Evolutionary conservation across 2,888 invertebrate species (phyloP).

Genomic region (Apotomis capreana): DNA sequence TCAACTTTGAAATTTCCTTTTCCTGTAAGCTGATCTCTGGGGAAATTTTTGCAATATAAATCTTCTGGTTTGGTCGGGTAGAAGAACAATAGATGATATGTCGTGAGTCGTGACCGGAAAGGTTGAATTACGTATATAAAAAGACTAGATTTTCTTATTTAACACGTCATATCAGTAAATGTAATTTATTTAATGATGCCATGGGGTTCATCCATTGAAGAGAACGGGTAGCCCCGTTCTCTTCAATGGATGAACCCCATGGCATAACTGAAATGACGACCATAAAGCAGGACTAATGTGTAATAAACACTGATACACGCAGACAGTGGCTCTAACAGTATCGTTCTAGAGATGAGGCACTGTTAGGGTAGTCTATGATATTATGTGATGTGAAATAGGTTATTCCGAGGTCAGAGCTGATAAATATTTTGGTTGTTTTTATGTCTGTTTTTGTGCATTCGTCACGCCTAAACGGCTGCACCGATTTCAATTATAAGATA

Average conservation of each 20-base stretch:
- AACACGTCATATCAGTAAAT: too few species aligned
- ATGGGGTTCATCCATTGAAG: neutral
- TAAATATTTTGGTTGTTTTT: too few species aligned
- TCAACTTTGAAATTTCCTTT: constrained; percentile 17
- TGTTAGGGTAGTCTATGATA: constrained; percentile 11
- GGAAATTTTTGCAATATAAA: neutral
- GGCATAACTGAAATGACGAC: constrained; percentile 31
- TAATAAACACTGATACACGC: constrained; percentile 41
- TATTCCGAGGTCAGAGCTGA: too few species aligned
- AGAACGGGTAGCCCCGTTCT: too few species aligned
- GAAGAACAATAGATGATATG: neutral
- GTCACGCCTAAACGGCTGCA: too few species aligned
- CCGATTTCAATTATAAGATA: too few species aligned
- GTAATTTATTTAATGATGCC: neutral
- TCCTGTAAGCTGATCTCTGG: constrained; percentile 11
- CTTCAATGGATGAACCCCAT: too few species aligned
- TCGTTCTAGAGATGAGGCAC: constrained; percentile 28
- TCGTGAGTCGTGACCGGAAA: neutral
- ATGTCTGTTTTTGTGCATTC: too few species aligned
- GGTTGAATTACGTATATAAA: neutral
- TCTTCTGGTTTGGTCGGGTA: neutral
- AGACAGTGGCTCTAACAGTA: constrained; percentile 32
- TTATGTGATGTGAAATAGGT: too few species aligned
- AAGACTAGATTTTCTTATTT: too few species aligned
- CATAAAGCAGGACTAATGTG: constrained; percentile 49